Evolutionary conservation across 2,113 vertebrate genomes (phyloP).

Genomic region (Maccullochella peelii): DNA sequence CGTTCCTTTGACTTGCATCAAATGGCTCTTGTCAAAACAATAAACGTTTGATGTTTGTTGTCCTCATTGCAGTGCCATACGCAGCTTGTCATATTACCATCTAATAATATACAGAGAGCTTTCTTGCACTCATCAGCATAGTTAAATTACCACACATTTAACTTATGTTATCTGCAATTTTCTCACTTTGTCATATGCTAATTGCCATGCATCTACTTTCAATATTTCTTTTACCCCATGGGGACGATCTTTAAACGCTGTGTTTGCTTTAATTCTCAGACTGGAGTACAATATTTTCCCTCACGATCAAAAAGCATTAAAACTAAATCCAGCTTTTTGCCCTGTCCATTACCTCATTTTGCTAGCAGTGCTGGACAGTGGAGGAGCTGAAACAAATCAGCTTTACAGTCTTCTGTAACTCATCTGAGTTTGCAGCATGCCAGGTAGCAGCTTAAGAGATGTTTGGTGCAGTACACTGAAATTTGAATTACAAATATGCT

Average conservation of each 20-base stretch:
- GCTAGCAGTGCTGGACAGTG: neutral
- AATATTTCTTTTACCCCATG: neutral
- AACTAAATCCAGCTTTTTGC: slow-evolving; percentile 8
- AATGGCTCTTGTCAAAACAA: slow-evolving; percentile 60
- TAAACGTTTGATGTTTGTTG: slow-evolving; percentile 33
- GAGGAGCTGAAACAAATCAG: slow-evolving; percentile 46
- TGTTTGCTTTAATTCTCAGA: slow-evolving; percentile 1
- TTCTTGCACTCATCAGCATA: slow-evolving; percentile 1
- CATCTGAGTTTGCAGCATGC: slow-evolving; percentile 33
- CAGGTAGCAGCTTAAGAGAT: slow-evolving; percentile 48
- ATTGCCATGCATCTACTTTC: neutral
- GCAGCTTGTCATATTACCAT: slow-evolving; percentile 32
- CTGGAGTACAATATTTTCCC: neutral
- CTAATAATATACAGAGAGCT: neutral
- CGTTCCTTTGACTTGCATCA: slow-evolving; percentile 40
- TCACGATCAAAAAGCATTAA: slow-evolving; percentile 2
- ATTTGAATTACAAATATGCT: slow-evolving; percentile 68
- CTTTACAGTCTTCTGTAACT: slow-evolving; percentile 44
- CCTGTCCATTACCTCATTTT: slow-evolving; percentile 17
- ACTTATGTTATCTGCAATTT: neutral
- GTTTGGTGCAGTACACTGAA: slow-evolving; percentile 31
- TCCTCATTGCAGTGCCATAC: slow-evolving; percentile 30
- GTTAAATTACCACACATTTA: neutral
- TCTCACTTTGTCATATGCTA: slow-evolving; percentile 10
- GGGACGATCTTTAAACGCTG: neutral